Evolutionary conservation across 2,888 invertebrate genomes (phyloP).

Genomic region (Caenorhabditis angaria): DNA sequence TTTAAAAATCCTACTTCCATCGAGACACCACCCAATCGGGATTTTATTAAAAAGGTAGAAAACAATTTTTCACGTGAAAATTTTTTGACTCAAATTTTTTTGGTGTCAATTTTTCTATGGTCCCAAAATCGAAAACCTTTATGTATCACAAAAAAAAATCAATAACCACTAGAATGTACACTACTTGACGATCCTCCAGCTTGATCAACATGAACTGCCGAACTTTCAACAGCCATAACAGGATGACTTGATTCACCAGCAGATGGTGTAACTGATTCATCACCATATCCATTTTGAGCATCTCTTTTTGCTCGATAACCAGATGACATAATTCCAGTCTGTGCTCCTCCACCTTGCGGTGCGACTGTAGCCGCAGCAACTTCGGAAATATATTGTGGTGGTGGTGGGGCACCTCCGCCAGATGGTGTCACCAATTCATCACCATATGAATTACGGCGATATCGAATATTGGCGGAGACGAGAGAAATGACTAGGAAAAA

Average conservation of each 20-base stretch:
- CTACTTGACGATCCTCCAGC: not conserved
- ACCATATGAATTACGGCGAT: slow-evolving; percentile 42
- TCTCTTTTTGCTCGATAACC: slow-evolving; percentile 21
- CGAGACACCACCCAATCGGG: no score
- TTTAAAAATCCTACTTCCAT: no score
- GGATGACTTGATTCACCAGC: not conserved
- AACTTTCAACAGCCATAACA: not conserved
- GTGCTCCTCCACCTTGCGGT: slow-evolving; percentile 18
- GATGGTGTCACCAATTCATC: slow-evolving; percentile 47
- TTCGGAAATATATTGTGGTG: slow-evolving; percentile 16
- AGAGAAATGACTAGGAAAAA: not conserved
- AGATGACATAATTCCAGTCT: slow-evolving; percentile 26
- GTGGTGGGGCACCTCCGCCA: slow-evolving; percentile 27
- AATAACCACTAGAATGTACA: not conserved
- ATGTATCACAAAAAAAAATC: not conserved
- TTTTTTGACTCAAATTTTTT: no score
- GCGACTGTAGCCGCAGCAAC: slow-evolving; percentile 36
- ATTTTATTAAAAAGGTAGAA: no score
- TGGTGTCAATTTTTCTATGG: no score
- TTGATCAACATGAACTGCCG: not conserved
- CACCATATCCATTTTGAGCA: not conserved
- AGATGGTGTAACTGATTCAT: not conserved
- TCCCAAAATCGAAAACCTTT: no score
- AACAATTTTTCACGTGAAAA: no score
- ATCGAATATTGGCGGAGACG: not conserved